Evolutionary conservation across 1,140 invertebrate species (phyloP).

Genomic region (Hylaeus anthracinus): DNA sequence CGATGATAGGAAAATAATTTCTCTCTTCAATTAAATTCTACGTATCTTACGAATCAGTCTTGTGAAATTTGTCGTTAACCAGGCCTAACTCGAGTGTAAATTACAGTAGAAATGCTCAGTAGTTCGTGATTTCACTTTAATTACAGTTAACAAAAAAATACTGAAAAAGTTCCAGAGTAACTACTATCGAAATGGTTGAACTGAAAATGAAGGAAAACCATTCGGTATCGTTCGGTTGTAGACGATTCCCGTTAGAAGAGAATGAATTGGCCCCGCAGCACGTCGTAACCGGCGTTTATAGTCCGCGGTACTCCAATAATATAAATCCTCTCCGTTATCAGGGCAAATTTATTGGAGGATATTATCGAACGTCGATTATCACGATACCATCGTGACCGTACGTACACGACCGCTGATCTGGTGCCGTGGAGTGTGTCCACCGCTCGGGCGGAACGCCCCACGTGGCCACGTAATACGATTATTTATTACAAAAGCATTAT

Average conservation of each 20-base stretch:
- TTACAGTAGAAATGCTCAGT: too few relatives aligned
- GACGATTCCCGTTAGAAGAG: constrained; percentile 47
- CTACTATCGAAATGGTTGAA: background rate
- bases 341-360: constrained; percentile 71
- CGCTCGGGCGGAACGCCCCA: constrained; percentile 35
- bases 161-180: too few relatives aligned
- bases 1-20: too few relatives aligned
- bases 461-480: constrained; percentile 65
- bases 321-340: constrained; percentile 73
- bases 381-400: constrained; percentile 70
- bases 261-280: constrained; percentile 64
- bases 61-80: too few relatives aligned
- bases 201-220: background rate
- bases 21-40: too few relatives aligned
- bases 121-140: too few relatives aligned
- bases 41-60: too few relatives aligned
- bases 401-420: constrained; percentile 51
- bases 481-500: constrained; percentile 70
- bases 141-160: too few relatives aligned
- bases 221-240: constrained; percentile 5
- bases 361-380: constrained; percentile 74
- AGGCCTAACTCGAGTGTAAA: too few relatives aligned
- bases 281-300: constrained; percentile 60
- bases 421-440: constrained; percentile 37
- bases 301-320: constrained; percentile 64